Percentiles rank a stretch among this genome's conserved stretches.
These are phyloP conservation scores for Clarias platycephalus DNA, from an alignment of 2,797 vertebrate species.

Conservation along the genomic window DNA sequence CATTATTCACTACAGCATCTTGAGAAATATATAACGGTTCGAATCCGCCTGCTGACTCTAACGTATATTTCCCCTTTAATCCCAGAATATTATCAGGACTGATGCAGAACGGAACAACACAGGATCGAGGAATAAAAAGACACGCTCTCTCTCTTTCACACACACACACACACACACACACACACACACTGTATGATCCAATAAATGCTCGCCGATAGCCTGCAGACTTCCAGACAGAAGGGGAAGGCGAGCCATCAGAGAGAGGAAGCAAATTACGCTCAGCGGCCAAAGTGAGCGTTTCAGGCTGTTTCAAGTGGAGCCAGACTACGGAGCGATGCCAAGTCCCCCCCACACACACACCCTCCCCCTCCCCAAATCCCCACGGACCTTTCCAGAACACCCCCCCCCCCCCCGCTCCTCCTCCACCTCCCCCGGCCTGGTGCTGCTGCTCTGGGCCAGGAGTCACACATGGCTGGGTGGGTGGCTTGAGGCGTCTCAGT, in stretches of 20 bases:
- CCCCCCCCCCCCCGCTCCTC: conserved; percentile 54
- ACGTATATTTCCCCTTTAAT: neutral
- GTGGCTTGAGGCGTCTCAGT: conserved; percentile 57
- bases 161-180: conserved; percentile 32
- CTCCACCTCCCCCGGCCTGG: conserved; percentile 60
- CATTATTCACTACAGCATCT: neutral
- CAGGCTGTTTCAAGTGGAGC: conserved; percentile 54
- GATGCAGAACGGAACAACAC: neutral
- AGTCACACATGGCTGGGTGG: conserved; percentile 62
- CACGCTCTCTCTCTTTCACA: neutral
- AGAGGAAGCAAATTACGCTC: conserved; percentile 70
- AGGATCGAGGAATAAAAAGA: conserved; percentile 6
- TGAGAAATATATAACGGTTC: neutral
- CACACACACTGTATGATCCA: conserved; percentile 59
- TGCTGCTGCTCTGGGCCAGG: conserved; percentile 62
- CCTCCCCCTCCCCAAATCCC: conserved; percentile 53
- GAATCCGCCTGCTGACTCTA: neutral
- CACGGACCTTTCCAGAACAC: conserved; percentile 28
- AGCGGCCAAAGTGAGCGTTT: conserved; percentile 61
- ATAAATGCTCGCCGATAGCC: conserved; percentile 65
- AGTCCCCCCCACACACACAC: neutral
- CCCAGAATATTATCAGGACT: neutral
- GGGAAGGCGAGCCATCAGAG: conserved; percentile 53
- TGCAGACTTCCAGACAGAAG: conserved; percentile 66
- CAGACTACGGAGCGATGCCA: conserved; percentile 52